These are phyloP conservation scores for Mus minutoides DNA, from an alignment of 2,797 vertebrate species.

Conservation along the genomic window DNA sequence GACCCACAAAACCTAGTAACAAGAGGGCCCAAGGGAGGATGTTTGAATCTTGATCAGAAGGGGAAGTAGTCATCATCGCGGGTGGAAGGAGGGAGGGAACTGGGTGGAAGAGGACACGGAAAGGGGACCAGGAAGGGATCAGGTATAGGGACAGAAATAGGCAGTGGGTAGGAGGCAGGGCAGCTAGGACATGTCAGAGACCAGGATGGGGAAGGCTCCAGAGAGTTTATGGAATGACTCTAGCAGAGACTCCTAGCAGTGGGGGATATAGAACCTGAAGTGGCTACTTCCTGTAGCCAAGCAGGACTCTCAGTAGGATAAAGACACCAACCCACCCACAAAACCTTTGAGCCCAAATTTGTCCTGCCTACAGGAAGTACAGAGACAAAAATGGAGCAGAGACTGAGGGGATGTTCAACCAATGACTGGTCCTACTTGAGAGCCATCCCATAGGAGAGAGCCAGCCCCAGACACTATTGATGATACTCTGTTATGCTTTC, in stretches of 20 bases:
- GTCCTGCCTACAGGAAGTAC: background rate
- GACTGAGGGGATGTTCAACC: background rate
- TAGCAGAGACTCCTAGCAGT: background rate
- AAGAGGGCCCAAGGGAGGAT: background rate
- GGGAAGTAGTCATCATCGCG: background rate
- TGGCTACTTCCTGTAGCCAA: background rate
- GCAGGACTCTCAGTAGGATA: background rate
- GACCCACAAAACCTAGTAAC: background rate
- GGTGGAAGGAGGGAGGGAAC: no score
- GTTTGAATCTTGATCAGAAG: background rate
- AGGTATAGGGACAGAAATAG: background rate
- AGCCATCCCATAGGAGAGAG: background rate
- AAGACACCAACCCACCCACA: background rate
- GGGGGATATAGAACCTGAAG: background rate
- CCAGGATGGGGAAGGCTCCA: background rate
- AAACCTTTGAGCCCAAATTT: background rate
- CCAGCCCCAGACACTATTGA: background rate
- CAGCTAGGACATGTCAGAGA: background rate
- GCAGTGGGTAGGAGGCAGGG: background rate
- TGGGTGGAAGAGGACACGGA: background rate
- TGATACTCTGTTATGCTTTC: background rate
- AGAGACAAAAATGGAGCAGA: background rate
- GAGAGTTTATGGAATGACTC: background rate
- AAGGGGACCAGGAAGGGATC: background rate
- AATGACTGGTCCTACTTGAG: background rate